Evolutionary conservation across 2,797 vertebrate species (phyloP), one percentile per base, ranked within the genome.

Genomic region (Cryptoprocta ferox): DNA sequence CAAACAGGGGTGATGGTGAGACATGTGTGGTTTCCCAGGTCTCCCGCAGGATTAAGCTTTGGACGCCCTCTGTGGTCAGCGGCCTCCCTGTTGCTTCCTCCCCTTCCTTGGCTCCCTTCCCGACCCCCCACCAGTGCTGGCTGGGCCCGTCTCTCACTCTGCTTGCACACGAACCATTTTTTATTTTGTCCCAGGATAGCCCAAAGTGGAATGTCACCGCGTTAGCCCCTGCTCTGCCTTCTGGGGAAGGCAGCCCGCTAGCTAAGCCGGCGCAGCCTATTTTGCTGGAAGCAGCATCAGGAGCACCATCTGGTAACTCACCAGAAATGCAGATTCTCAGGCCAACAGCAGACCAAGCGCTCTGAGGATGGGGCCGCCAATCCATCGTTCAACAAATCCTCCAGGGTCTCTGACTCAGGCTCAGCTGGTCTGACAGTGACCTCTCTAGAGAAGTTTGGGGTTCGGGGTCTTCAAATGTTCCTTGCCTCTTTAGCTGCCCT

Each of bases 281-380:
- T 42, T 76, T 26, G 24, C 45, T 28, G 37, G 37, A 7, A 50
- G 30, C 32, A 1, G 61, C 16, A 6, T 14, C 28, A 59, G 3
- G 32, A 42, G 37, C 1, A 32, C 53, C 65, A 28, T 13, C 59
- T 8, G 65, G 16, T 32, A 48, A 39, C 35, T 80, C 35, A 2
- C 79, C n/a, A 53, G 63, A 85, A 91, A 91, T 70, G 83, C 28
- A 80, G 37, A 39, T 16, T 70, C 45, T 45, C 45, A 16, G 48
- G 37, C 1, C 30, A 13, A 1, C 7, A 1, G 11, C 30, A 56
- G 37, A 65, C 10, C n/a, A 82, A 35, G 30, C 37, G 18, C 0
- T 11, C n/a, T 11, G 45, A 73, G 30, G 14, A 1, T 19, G 45
- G 18, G 10, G 16, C 12, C 30, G 19, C 48, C 21, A 30, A 19